Percentiles rank a stretch among this genome's conserved stretches.
These are phyloP conservation scores for Lasius fuliginosus DNA, from an alignment of 2,888 invertebrate genomes.

Conservation along the genomic window DNA sequence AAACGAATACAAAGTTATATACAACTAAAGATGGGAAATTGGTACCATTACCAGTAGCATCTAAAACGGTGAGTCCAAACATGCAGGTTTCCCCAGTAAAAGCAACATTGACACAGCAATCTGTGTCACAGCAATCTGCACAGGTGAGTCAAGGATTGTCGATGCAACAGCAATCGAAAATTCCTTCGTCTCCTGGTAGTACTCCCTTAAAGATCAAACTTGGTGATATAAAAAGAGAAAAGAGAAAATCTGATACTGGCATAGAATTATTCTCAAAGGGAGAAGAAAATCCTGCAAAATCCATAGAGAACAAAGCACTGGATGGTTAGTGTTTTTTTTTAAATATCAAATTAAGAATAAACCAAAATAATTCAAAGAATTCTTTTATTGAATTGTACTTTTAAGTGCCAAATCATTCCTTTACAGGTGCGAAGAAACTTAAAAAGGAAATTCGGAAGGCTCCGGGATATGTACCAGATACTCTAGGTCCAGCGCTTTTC, in stretches of 20 bases:
- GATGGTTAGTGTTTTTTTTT: conserved; percentile 67
- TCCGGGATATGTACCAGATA: conserved; percentile 88
- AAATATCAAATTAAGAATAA: background rate
- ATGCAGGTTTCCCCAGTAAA: conserved; percentile 59
- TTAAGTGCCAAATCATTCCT: background rate
- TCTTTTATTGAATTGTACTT: conserved; percentile 2
- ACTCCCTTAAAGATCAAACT: conserved; percentile 81
- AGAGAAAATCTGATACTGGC: conserved; percentile 77
- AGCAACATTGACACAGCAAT: conserved; percentile 49
- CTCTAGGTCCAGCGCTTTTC: conserved; percentile 89
- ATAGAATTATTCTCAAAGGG: conserved; percentile 67
- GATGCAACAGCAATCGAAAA: conserved; percentile 65
- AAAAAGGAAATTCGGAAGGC: conserved; percentile 88
- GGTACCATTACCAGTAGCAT: conserved; percentile 66
- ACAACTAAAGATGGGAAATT: conserved; percentile 79
- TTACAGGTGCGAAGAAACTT: conserved; percentile 80
- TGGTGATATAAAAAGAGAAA: conserved; percentile 81
- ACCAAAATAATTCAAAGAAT: background rate
- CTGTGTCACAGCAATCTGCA: conserved; percentile 41
- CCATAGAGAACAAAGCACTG: conserved; percentile 66
- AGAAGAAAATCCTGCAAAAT: conserved; percentile 72
- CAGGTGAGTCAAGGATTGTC: conserved; percentile 51
- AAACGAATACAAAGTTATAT: conserved; percentile 72
- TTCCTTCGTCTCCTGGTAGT: background rate
- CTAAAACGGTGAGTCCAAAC: conserved; percentile 61